Base-by-base conservation (phyloP, 2,797 vertebrate species). In the Triplophysa yarkandensis region DNA sequence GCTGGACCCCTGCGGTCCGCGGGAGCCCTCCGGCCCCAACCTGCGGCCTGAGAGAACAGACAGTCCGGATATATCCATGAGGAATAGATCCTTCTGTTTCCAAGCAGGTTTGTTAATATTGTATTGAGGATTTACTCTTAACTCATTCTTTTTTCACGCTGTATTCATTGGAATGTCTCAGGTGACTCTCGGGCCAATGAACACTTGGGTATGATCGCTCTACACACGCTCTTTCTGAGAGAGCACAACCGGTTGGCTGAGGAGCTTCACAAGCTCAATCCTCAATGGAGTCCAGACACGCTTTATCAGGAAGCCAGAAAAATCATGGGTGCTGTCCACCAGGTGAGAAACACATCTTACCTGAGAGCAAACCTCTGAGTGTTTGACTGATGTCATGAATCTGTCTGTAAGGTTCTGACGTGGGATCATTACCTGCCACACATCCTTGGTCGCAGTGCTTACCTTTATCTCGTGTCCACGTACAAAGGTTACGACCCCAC, bases 101-200 rank as follows among this genome's bases (percentile, higher is more conserved):
- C 90, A 90, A 41, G 92, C 92, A 58, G 92, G 92, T 93, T 78
- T n/a, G n/a, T n/a, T n/a, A n/a, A n/a, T n/a, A n/a, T n/a, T n/a
- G n/a, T n/a, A n/a, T n/a, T n/a, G n/a, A n/a, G n/a, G n/a, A n/a
- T n/a, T n/a, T n/a, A n/a, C n/a, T n/a, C n/a, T n/a, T n/a, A n/a
- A n/a, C n/a, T n/a, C n/a, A n/a, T n/a, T n/a, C n/a, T n/a, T n/a
- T n/a, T n/a, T n/a, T n/a, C n/a, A n/a, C n/a, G n/a, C n/a, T n/a
- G n/a, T n/a, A n/a, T n/a, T n/a, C n/a, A n/a, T n/a, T n/a, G n/a
- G n/a, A n/a, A 10, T 36, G 11, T 39, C 36, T 13, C 36, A 94
- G 93, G 92, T 50, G 92, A 94, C 78, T 90, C 91, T 0, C 86
- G 91, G 83, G 90, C 87, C 23, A 94, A 93, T 50, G 91, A 93